Percentiles rank a stretch among this genome's conserved stretches.
Conservation (phyloP, 2,113 vertebrate genomes). For the Oophaga pumilio region DNA sequence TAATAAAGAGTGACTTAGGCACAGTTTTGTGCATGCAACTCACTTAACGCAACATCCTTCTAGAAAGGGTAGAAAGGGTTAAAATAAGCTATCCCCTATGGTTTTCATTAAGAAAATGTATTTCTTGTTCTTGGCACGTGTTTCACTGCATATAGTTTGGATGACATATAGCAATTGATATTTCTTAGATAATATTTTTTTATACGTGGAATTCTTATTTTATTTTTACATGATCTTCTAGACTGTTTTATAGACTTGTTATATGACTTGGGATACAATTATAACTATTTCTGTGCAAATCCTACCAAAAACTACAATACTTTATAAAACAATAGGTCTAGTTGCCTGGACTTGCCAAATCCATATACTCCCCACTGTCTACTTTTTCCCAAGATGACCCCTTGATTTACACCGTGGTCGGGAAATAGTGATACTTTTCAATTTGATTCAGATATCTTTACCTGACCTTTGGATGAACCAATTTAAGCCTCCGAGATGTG, state of each 20-base stretch:
- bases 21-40: no score
- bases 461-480: constrained; percentile 42
- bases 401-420: constrained; percentile 20
- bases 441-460: not conserved
- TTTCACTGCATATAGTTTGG: no score
- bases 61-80: no score
- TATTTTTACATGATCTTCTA: not conserved
- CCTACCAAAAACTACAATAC: not conserved
- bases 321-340: not conserved
- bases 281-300: not conserved
- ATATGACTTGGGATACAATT: not conserved
- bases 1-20: no score
- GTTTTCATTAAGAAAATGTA: no score
- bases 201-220: not conserved
- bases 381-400: not conserved
- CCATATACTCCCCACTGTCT: not conserved
- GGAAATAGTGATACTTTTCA: not conserved
- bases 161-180: no score
- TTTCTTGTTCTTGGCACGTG: no score
- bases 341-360: not conserved
- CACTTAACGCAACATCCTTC: no score
- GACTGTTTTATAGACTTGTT: not conserved
- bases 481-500: constrained; percentile 27
- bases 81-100: no score
- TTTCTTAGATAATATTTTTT: not conserved